phyloP scores from a whole-genome alignment of 2,888 invertebrate species.

The Cacoxenus indagator region DNA sequence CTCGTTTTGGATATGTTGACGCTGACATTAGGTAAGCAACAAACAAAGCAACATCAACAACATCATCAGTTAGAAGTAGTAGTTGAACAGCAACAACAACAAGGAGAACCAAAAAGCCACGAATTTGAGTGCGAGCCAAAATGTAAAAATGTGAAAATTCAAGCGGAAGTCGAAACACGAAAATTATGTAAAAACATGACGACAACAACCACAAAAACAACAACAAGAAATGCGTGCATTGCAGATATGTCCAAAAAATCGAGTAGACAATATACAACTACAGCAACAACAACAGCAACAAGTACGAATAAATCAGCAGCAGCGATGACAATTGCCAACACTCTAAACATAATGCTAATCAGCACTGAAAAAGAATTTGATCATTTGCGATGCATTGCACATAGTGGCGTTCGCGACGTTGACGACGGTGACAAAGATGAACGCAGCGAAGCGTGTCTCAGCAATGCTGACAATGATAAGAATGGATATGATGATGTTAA shows the following conservation, averaged over 20 bases:
- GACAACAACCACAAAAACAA: slow-evolving; percentile 22
- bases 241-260: slow-evolving; percentile 14
- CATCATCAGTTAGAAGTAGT: slow-evolving; percentile 26
- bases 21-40: slow-evolving; percentile 45
- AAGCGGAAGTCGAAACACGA: slow-evolving; percentile 28
- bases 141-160: slow-evolving; percentile 2
- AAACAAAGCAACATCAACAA: slow-evolving; percentile 14
- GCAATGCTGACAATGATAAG: slow-evolving; percentile 23
- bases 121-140: slow-evolving; percentile 8
- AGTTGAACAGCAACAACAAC: slow-evolving; percentile 11
- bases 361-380: neutral
- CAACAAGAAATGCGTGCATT: slow-evolving; percentile 18
- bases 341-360: neutral
- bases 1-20: slow-evolving; percentile 58
- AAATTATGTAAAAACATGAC: slow-evolving; percentile 34
- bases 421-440: slow-evolving; percentile 30
- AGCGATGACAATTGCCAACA: neutral
- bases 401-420: neutral
- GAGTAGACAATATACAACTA: slow-evolving; percentile 17
- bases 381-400: neutral
- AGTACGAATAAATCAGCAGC: slow-evolving; percentile 2
- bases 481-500: slow-evolving; percentile 25
- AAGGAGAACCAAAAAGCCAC: slow-evolving; percentile 38
- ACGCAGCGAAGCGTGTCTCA: slow-evolving; percentile 45
- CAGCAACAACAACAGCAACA: slow-evolving; percentile 24